These are phyloP conservation scores for Encarsia formosa DNA, from an alignment of 2,888 invertebrate species.

Conservation along the genomic window DNA sequence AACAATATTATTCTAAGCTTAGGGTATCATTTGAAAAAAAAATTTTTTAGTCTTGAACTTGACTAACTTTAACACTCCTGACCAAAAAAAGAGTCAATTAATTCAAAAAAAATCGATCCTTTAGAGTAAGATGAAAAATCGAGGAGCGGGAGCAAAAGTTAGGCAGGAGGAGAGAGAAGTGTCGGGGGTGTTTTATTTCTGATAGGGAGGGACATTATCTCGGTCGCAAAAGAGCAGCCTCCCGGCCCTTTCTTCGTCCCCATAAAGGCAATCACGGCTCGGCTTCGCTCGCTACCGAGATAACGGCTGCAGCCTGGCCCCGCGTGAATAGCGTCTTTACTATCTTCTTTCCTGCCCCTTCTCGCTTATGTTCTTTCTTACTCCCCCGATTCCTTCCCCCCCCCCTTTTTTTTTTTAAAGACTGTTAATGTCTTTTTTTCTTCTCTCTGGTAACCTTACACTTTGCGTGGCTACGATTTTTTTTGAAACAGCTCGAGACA, in stretches of 20 bases:
- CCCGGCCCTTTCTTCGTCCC: slow-evolving; percentile 53
- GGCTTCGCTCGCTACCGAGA: slow-evolving; percentile 44
- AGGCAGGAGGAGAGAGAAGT: neutral
- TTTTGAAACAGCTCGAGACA: neutral
- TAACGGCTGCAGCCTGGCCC: slow-evolving; percentile 47
- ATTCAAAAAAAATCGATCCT: no score
- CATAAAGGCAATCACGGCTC: slow-evolving; percentile 53
- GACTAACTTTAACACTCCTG: no score
- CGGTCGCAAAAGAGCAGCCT: slow-evolving; percentile 50
- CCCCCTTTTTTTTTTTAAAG: neutral
- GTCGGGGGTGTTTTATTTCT: slow-evolving; percentile 45
- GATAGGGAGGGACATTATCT: slow-evolving; percentile 52
- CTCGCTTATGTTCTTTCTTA: slow-evolving; percentile 8
- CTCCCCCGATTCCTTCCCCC: neutral
- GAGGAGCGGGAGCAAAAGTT: no score
- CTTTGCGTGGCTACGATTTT: neutral
- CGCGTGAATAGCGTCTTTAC: slow-evolving; percentile 35
- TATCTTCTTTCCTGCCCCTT: neutral
- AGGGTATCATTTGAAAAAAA: no score
- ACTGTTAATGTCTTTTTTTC: neutral
- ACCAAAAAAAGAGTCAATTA: no score
- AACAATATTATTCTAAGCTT: no score
- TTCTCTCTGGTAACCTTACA: neutral
- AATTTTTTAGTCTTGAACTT: no score
- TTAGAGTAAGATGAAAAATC: no score